These are phyloP conservation scores for Brachyrhaphis roseni DNA, from an alignment of 2,797 vertebrate genomes.

Conservation along the genomic window DNA sequence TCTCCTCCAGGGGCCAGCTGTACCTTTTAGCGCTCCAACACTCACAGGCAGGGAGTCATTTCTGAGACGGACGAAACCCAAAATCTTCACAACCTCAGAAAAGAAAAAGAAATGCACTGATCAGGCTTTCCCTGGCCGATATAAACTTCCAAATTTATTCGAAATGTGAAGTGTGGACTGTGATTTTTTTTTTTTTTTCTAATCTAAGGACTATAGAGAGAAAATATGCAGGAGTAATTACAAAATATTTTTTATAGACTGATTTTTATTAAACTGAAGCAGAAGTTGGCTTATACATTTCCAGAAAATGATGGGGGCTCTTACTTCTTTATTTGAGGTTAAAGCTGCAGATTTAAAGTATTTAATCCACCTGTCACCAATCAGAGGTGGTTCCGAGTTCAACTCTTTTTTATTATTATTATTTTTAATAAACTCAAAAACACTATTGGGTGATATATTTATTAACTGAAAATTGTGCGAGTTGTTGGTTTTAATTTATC, in stretches of 20 bases:
- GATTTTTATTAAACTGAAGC: neutral
- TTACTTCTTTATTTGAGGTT: neutral
- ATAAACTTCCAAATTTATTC: neutral
- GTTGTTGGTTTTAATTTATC: neutral
- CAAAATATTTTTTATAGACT: neutral
- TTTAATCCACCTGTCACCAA: neutral
- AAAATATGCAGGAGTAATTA: neutral
- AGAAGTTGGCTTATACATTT: neutral
- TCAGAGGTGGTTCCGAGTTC: neutral
- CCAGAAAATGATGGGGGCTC: neutral
- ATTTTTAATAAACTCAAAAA: neutral
- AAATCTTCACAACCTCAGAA: conserved; percentile 39
- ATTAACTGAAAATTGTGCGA: neutral
- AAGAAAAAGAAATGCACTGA: conserved; percentile 24
- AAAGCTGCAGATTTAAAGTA: neutral
- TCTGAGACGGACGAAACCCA: conserved; percentile 48
- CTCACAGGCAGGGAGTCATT: conserved; percentile 55
- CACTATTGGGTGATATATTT: neutral
- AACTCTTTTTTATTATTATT: neutral
- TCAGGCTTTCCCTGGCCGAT: neutral
- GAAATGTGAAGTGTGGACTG: too few relatives aligned
- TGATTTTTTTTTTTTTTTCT: neutral
- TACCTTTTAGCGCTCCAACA: conserved; percentile 68
- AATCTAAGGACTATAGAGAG: neutral
- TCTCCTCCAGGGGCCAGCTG: conserved; percentile 73